These are phyloP conservation scores for Agriotes lineatus DNA, from an alignment of 2,888 invertebrate genomes.

Conservation along the genomic window DNA sequence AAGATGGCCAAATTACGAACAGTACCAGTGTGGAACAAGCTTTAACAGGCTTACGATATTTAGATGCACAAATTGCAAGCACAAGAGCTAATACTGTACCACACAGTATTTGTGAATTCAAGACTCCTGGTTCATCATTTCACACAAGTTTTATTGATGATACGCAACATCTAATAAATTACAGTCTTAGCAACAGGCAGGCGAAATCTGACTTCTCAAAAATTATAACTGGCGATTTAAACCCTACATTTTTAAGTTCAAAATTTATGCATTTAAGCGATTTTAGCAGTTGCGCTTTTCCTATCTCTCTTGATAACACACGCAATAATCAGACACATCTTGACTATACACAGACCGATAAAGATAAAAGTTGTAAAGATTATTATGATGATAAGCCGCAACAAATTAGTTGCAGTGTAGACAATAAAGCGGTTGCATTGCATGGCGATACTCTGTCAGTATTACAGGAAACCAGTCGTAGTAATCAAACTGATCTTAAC, in stretches of 20 bases:
- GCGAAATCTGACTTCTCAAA: constrained; percentile 30
- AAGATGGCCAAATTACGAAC: too few species aligned
- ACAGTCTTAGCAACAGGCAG: background rate
- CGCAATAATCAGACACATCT: constrained; percentile 3
- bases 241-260: constrained; percentile 22
- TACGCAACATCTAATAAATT: constrained; percentile 28
- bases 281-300: constrained; percentile 17
- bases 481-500: too few species aligned
- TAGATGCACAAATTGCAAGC: too few species aligned
- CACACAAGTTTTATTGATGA: constrained; percentile 6
- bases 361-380: background rate
- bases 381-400: too few species aligned
- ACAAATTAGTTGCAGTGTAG: too few species aligned
- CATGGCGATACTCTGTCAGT: too few species aligned
- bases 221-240: constrained; percentile 28
- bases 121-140: background rate
- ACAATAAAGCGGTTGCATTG: too few species aligned
- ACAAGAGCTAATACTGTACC: too few species aligned
- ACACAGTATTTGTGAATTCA: too few species aligned
- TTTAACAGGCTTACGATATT: too few species aligned
- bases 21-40: too few species aligned
- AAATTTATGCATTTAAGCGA: constrained; percentile 24
- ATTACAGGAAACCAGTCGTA: too few species aligned
- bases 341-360: background rate
- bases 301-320: constrained; percentile 16